Evolutionary conservation across 1,140 invertebrate species (phyloP), one percentile per base, ranked within the genome.

Genomic region (Aphis craccivora): DNA sequence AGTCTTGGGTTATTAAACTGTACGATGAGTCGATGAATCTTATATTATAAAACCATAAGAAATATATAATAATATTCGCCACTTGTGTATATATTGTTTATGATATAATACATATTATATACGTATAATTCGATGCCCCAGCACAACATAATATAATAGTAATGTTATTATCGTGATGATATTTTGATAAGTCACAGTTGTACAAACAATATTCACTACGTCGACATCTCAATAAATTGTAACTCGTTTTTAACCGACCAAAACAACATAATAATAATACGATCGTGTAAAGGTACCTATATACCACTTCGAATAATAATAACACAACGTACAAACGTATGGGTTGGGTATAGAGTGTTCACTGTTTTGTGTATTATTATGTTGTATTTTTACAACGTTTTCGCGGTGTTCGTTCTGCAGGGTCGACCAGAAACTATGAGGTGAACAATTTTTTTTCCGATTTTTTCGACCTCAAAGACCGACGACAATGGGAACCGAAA

Each of bases 401-500:
- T 9, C 9, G 25, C 9, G 0, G 55, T 30, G 55, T 30, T 30
- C 55, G 4, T 76, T 35, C 60, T 76, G n/a, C 60, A 76, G 60
- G 60, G 60, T 76, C 60, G 60, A n/a, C 60, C 60, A 76, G 30
- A n/a, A 76, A 76, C 60, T 30, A 76, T n/a, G 60, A 76, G 60
- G 60, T 76, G 60, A n/a, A 76, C 60, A 76, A 53, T n/a, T 76
- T 76, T 76, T 76, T 76, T 76, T 76, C n/a, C 18, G 51, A n/a
- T 43, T n/a, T 67, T 45, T 37, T 90, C 89, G 53, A 67, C 89
- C 53, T 90, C 43, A 90, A 20, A 90, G 37, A 43, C 37, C 37
- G 83, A 67, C 18, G 40, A 90, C 55, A 90, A 67, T 90, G 55
- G 89, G 37, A 90, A 60, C 37, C 55, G 37, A 90, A 55, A 88